Evolutionary conservation across 2,113 vertebrate genomes (phyloP).

Genomic region (Actenoides hombroni): DNA sequence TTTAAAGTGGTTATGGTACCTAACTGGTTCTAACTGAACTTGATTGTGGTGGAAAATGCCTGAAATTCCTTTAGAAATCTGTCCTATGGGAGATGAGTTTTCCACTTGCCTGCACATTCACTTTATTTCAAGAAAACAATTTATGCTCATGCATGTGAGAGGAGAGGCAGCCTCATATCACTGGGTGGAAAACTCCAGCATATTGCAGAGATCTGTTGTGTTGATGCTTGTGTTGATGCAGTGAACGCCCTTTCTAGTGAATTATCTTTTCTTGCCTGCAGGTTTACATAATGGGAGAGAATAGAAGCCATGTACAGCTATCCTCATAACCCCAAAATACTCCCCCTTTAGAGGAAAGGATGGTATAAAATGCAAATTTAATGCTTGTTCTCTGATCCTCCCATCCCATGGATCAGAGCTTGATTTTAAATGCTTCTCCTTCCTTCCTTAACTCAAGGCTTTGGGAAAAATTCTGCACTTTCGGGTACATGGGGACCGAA

Average conservation of each 20-base stretch:
- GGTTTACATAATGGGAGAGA: slow-evolving; percentile 6
- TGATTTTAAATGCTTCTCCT: not conserved
- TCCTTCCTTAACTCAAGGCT: not conserved
- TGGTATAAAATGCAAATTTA: not conserved
- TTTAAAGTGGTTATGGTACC: not conserved
- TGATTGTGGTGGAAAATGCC: not conserved
- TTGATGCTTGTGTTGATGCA: not conserved
- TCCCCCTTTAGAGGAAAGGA: not conserved
- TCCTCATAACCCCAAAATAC: not conserved
- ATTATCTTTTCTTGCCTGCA: not conserved
- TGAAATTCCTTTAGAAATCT: not conserved
- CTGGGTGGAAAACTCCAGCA: not conserved
- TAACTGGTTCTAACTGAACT: not conserved
- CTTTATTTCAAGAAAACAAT: not conserved
- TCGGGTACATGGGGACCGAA: not conserved
- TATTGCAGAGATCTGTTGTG: not conserved
- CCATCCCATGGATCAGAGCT: not conserved
- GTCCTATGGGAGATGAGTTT: not conserved
- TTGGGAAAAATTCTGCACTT: not conserved
- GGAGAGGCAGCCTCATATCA: not conserved
- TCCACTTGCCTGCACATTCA: not conserved
- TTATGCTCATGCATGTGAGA: not conserved
- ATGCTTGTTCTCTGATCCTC: not conserved
- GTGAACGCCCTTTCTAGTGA: not conserved
- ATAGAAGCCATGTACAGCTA: not conserved